These are phyloP conservation scores for Cancer borealis DNA, from an alignment of 2,888 invertebrate genomes.

Conservation along the genomic window DNA sequence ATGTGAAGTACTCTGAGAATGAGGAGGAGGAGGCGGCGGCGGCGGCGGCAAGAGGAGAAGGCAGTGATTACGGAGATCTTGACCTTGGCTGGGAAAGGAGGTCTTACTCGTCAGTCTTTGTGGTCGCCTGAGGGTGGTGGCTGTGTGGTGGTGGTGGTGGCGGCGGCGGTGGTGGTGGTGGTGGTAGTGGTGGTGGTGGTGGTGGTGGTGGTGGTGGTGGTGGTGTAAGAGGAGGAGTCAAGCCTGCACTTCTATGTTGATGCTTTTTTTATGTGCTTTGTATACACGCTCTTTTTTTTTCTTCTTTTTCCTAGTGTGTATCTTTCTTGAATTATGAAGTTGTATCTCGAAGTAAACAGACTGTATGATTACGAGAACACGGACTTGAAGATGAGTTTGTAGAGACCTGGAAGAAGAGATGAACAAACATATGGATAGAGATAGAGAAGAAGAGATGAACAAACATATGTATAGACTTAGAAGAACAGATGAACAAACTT, in stretches of 20 bases:
- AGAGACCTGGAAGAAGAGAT: background rate
- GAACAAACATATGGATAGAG: background rate
- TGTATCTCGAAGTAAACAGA: background rate
- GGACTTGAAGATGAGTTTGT: background rate
- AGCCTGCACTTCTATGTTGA: background rate
- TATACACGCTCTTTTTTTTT: background rate
- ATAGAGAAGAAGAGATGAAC: too few relatives aligned
- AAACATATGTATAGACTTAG: too few relatives aligned
- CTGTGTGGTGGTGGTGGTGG: background rate
- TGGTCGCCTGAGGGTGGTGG: background rate
- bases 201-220: background rate
- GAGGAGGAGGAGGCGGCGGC: background rate
- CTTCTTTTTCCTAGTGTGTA: background rate
- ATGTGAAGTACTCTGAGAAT: background rate
- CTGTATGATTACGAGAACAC: background rate
- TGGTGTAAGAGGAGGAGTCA: background rate
- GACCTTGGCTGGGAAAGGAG: background rate
- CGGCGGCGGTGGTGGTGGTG: background rate
- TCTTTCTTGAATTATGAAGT: background rate
- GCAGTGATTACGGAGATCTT: background rate
- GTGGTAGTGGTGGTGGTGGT: background rate
- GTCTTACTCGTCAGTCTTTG: constrained; percentile 8
- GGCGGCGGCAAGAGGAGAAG: background rate
- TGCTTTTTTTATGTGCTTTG: background rate
- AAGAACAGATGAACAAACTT: too few relatives aligned